Conservation (phyloP, 2,888 invertebrate species). For the Xestoiulus laeticollis region DNA sequence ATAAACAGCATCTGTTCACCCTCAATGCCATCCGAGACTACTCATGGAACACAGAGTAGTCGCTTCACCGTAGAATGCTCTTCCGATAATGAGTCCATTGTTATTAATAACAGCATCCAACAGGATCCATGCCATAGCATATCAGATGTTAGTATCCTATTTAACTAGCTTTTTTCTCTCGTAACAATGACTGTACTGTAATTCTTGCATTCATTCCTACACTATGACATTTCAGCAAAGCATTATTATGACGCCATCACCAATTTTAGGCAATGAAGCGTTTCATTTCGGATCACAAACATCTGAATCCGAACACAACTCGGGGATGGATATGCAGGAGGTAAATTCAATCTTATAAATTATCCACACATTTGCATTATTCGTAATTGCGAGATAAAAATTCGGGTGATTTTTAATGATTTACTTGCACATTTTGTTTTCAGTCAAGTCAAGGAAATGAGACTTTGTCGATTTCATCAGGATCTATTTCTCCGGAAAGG, state of each 20-base stretch:
- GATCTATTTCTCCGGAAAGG: background rate
- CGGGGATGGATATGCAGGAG: background rate
- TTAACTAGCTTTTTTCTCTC: background rate
- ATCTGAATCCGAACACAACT: background rate
- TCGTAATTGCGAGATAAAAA: background rate
- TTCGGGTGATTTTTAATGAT: background rate
- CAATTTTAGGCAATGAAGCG: background rate
- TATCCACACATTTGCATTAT: background rate
- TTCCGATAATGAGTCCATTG: background rate
- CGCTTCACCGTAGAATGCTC: background rate
- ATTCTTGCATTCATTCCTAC: background rate
- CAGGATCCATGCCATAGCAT: background rate
- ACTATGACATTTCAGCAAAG: background rate
- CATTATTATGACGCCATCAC: background rate
- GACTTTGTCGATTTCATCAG: background rate
- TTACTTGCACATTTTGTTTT: background rate
- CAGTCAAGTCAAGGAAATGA: background rate
- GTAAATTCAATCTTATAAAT: background rate
- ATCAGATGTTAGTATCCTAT: background rate
- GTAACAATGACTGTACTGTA: background rate
- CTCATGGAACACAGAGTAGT: background rate
- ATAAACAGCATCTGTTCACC: background rate
- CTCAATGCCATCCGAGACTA: background rate
- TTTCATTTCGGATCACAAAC: background rate
- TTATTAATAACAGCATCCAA: background rate